phyloP scores from a whole-genome alignment of 2,113 vertebrate species.

The Phasianus colchicus region DNA sequence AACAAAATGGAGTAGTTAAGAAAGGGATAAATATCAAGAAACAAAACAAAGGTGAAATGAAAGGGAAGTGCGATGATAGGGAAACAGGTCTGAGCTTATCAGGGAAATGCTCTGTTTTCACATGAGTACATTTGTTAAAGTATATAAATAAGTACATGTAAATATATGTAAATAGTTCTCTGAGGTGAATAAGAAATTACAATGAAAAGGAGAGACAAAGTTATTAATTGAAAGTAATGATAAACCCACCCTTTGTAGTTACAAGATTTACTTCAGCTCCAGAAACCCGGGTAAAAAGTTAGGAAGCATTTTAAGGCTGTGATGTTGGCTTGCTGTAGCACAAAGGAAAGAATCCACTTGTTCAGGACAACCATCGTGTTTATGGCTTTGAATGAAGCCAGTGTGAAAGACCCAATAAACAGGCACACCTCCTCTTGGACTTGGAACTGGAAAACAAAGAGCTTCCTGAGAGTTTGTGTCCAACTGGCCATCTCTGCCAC shows the following conservation, averaged over 20 bases:
- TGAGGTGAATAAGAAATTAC: constrained; percentile 43
- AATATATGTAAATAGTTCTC: constrained; percentile 45
- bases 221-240: constrained; percentile 49
- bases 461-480: neutral
- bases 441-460: neutral
- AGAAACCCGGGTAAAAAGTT: neutral
- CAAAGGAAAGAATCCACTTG: neutral
- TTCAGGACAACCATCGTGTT: neutral
- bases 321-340: neutral
- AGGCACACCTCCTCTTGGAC: neutral
- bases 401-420: neutral
- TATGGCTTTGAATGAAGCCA: neutral
- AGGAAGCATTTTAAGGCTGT: neutral
- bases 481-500: neutral
- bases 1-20: neutral
- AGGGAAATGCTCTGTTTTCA: constrained; percentile 32
- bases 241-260: constrained; percentile 34
- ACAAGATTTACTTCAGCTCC: constrained; percentile 18
- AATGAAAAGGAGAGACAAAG: constrained; percentile 44
- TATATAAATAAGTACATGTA: constrained; percentile 26
- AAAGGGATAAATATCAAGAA: constrained; percentile 12
- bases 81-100: constrained; percentile 30
- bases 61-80: constrained; percentile 1
- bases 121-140: constrained; percentile 35
- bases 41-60: constrained; percentile 34